Conservation (phyloP, 2,888 invertebrate species). For the Zootermopsis nevadensis region DNA sequence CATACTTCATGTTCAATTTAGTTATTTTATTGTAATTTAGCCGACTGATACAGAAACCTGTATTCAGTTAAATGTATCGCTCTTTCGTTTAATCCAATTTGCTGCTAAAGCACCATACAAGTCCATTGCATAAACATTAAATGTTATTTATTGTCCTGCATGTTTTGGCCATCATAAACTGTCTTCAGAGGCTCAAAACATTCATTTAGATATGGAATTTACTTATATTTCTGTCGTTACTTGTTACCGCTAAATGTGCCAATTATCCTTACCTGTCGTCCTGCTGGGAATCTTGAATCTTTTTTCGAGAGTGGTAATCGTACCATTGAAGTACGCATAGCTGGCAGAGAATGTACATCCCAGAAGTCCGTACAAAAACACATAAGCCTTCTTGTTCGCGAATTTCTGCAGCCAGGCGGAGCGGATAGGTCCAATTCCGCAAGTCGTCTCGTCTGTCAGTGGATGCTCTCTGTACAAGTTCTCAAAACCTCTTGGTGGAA, state of each 20-base stretch:
- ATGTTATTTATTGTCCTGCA: no score
- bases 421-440: conserved; percentile 72
- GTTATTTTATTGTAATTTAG: no score
- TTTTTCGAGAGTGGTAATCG: conserved; percentile 79
- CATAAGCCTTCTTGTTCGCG: conserved; percentile 70
- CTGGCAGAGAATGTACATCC: conserved; percentile 77
- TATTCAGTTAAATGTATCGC: no score
- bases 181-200: no score
- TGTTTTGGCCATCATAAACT: no score
- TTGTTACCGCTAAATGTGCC: background rate
- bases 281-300: conserved; percentile 78
- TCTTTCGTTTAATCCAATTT: no score
- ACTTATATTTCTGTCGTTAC: no score
- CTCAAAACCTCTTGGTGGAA: conserved; percentile 57
- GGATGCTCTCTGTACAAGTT: conserved; percentile 66
- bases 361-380: conserved; percentile 74
- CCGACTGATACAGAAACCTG: no score
- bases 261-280: conserved; percentile 69
- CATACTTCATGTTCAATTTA: no score
- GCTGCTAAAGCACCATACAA: no score
- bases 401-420: conserved; percentile 70
- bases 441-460: conserved; percentile 72
- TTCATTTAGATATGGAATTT: no score
- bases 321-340: conserved; percentile 79
- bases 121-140: no score